These are phyloP conservation scores for Dysmachus trigonus DNA, from an alignment of 2,888 invertebrate genomes.

Conservation along the genomic window DNA sequence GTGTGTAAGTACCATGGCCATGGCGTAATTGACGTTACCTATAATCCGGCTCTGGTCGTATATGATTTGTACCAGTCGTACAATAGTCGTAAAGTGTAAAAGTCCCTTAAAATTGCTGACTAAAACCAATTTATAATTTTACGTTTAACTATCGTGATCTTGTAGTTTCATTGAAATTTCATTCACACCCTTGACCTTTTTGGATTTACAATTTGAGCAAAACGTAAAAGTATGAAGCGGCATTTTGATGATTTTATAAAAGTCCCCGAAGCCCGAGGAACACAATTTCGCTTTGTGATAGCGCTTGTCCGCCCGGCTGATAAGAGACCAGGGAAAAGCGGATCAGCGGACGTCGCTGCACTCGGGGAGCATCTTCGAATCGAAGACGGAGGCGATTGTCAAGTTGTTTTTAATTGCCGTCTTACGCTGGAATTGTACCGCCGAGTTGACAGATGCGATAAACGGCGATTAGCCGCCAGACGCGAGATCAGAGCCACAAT, in stretches of 20 bases:
- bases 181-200: too few relatives aligned
- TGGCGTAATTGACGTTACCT: too few relatives aligned
- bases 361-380: background rate
- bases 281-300: background rate
- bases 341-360: background rate
- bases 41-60: too few relatives aligned
- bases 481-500: background rate
- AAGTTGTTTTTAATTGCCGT: background rate
- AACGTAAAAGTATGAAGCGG: too few relatives aligned
- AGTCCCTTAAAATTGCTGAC: too few relatives aligned
- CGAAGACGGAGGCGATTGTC: background rate
- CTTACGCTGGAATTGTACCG: background rate
- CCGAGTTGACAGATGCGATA: background rate
- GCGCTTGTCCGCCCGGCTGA: background rate
- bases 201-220: too few relatives aligned
- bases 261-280: background rate
- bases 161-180: too few relatives aligned
- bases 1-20: too few relatives aligned
- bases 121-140: too few relatives aligned
- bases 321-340: background rate
- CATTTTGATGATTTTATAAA: background rate
- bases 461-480: background rate
- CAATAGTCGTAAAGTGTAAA: too few relatives aligned
- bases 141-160: too few relatives aligned
- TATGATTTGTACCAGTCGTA: too few relatives aligned